phyloP scores from a whole-genome alignment of 2,888 invertebrate species.

The Phalera bucephala region DNA sequence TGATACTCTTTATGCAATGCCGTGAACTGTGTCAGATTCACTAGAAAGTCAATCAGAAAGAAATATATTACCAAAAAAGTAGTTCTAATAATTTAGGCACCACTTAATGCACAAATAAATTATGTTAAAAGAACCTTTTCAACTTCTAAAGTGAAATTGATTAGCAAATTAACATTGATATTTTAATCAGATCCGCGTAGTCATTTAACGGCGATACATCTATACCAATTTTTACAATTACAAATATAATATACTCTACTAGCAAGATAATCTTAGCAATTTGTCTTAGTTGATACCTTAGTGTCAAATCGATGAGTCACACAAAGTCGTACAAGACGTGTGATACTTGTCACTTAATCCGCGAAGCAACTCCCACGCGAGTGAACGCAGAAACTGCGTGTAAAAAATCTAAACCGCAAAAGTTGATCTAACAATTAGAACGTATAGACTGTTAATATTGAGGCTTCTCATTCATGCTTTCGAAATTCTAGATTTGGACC shows the following conservation, averaged over 20 bases:
- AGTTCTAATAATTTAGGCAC: no score
- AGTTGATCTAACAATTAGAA: neutral
- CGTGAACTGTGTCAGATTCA: no score
- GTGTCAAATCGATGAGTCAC: neutral
- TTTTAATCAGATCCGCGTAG: no score
- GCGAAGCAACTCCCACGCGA: neutral
- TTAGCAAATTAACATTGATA: no score
- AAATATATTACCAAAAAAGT: no score
- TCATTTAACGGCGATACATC: no score
- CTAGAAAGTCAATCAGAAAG: no score
- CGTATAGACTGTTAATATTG: neutral
- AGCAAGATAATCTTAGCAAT: neutral
- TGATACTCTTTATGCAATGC: no score
- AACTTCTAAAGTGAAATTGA: no score
- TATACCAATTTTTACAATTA: no score
- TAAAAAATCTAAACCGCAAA: neutral
- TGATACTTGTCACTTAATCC: neutral
- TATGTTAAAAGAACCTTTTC: no score
- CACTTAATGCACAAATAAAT: no score
- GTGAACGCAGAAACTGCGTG: neutral
- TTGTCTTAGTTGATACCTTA: neutral
- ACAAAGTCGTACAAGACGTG: neutral
- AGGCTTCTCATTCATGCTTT: neutral
- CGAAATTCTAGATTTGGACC: neutral
- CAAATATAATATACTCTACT: neutral